phyloP scores from a whole-genome alignment of 2,113 vertebrate species.

The Azemiops feae region DNA sequence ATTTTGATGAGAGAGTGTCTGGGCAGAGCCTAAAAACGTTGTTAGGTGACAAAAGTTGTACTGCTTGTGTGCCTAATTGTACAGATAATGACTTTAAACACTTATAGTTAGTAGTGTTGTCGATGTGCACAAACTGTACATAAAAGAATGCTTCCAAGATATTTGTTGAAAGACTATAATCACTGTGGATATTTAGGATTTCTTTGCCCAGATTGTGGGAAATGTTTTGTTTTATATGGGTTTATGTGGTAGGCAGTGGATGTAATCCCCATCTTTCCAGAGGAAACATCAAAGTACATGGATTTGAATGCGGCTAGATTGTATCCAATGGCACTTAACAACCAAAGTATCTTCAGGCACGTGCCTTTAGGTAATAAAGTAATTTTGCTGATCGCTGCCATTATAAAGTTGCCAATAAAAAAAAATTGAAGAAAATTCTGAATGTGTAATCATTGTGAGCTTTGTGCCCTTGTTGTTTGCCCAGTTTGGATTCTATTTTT shows the following conservation, averaged over 20 bases:
- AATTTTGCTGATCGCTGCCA: slow-evolving; percentile 59
- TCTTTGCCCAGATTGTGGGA: slow-evolving; percentile 41
- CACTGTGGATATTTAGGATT: slow-evolving; percentile 35
- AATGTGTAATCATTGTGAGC: slow-evolving; percentile 53
- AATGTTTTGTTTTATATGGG: slow-evolving; percentile 64
- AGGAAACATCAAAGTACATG: background rate
- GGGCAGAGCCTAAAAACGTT: slow-evolving; percentile 79
- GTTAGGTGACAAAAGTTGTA: slow-evolving; percentile 64
- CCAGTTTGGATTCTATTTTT: slow-evolving; percentile 35
- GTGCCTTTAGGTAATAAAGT: slow-evolving; percentile 55
- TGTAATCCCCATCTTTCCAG: background rate
- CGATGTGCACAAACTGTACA: slow-evolving; percentile 62
- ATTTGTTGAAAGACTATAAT: slow-evolving; percentile 60
- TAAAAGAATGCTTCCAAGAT: slow-evolving; percentile 58
- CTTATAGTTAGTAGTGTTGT: slow-evolving; percentile 64
- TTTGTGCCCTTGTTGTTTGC: slow-evolving; percentile 12
- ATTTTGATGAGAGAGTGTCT: slow-evolving; percentile 64
- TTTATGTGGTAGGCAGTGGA: slow-evolving; percentile 60
- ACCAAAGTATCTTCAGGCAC: slow-evolving; percentile 65
- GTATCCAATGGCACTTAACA: slow-evolving; percentile 69
- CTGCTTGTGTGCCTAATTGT: slow-evolving; percentile 56
- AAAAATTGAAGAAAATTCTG: slow-evolving; percentile 46
- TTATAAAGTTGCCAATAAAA: slow-evolving; percentile 77
- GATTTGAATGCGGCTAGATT: slow-evolving; percentile 27
- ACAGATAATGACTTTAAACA: slow-evolving; percentile 61